Conservation (phyloP, 2,797 vertebrate species). For the Syngnathus acus region DNA sequence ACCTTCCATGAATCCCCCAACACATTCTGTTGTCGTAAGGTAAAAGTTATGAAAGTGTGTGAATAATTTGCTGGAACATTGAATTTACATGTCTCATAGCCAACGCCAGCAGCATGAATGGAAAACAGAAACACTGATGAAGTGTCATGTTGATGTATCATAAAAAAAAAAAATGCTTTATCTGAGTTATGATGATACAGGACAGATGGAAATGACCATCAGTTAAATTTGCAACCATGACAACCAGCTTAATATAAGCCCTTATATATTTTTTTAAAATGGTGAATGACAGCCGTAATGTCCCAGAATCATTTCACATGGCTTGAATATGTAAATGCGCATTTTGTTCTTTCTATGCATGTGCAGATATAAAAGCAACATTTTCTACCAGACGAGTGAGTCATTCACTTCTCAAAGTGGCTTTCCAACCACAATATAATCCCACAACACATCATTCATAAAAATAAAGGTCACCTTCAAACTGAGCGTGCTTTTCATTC, state of each 20-base stretch:
- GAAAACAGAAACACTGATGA: slow-evolving; percentile 38
- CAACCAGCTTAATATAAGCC: neutral
- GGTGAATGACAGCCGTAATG: neutral
- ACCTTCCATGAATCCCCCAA: slow-evolving; percentile 36
- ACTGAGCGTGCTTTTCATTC: neutral
- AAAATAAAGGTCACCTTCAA: neutral
- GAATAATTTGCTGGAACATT: slow-evolving; percentile 31
- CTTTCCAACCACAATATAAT: too few relatives aligned
- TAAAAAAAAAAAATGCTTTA: neutral
- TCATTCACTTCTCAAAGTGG: neutral
- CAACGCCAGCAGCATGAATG: slow-evolving; percentile 26
- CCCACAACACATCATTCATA: neutral
- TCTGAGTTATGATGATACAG: neutral
- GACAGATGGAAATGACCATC: neutral
- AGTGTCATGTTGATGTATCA: slow-evolving; percentile 18
- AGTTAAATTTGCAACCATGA: neutral
- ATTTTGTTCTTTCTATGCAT: neutral
- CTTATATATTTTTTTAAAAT: neutral
- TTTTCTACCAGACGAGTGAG: too few relatives aligned
- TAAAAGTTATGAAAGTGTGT: slow-evolving; percentile 34
- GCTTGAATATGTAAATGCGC: neutral
- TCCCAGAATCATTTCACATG: neutral
- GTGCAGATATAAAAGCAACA: neutral
- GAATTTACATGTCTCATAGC: slow-evolving; percentile 16
- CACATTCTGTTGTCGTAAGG: slow-evolving; percentile 38